phyloP scores from a whole-genome alignment of 2,888 invertebrate genomes.

The Hypsopygia costalis region DNA sequence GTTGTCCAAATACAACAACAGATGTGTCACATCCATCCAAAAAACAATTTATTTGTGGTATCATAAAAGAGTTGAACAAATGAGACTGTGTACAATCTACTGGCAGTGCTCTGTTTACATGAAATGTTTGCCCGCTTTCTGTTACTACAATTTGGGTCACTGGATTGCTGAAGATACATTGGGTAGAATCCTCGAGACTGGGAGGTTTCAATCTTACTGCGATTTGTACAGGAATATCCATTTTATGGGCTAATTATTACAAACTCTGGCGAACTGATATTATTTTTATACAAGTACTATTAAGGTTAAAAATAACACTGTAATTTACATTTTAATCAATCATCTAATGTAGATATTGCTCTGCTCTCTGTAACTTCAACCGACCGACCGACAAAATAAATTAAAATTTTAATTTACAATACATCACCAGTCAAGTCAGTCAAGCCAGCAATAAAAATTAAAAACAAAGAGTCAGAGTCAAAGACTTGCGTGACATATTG shows the following conservation, averaged over 20 bases:
- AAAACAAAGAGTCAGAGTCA: no score
- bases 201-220: slow-evolving; percentile 84
- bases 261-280: no score
- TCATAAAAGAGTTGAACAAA: slow-evolving; percentile 83
- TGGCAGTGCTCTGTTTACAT: slow-evolving; percentile 75
- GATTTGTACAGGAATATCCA: slow-evolving; percentile 88
- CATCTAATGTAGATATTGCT: no score
- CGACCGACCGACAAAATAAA: no score
- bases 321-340: no score
- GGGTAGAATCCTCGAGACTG: slow-evolving; percentile 74
- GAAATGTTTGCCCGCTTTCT: slow-evolving; percentile 80
- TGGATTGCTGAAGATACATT: slow-evolving; percentile 81
- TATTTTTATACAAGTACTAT: no score
- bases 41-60: slow-evolving; percentile 84
- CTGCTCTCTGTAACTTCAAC: no score
- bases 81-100: slow-evolving; percentile 82
- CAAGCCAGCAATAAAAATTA: no score
- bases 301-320: no score
- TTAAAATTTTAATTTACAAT: no score
- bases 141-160: slow-evolving; percentile 81
- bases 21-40: slow-evolving; percentile 89
- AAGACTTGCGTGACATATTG: no score
- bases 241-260: slow-evolving; percentile 30
- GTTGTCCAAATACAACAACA: slow-evolving; percentile 85
- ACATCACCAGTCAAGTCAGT: no score